Conservation (phyloP, 2,113 vertebrate genomes). For the Chitala chitala region DNA sequence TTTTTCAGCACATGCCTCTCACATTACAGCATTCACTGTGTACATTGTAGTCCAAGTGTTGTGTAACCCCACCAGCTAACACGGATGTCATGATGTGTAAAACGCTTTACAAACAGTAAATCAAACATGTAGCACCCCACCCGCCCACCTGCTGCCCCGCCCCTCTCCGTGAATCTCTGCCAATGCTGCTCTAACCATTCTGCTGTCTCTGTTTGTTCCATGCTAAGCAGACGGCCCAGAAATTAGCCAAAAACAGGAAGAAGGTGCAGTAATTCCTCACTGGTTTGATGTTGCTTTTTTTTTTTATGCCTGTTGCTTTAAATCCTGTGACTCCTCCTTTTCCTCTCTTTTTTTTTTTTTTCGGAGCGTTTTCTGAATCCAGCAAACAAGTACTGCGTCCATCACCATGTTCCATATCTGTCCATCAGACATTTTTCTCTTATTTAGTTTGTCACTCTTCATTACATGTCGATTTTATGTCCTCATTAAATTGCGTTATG, state of each 20-base stretch:
- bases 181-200: slow-evolving; percentile 73
- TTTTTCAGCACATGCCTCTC: background rate
- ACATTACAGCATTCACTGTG: slow-evolving; percentile 8
- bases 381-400: slow-evolving; percentile 53
- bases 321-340: slow-evolving; percentile 56
- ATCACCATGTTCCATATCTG: slow-evolving; percentile 51
- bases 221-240: slow-evolving; percentile 97
- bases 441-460: slow-evolving; percentile 61
- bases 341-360: slow-evolving; percentile 39
- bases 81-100: background rate
- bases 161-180: slow-evolving; percentile 20
- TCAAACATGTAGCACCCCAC: background rate
- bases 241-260: slow-evolving; percentile 97
- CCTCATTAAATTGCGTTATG: slow-evolving; percentile 6
- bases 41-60: background rate
- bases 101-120: background rate
- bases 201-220: slow-evolving; percentile 90
- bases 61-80: slow-evolving; percentile 11
- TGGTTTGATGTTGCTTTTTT: slow-evolving; percentile 37
- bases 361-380: slow-evolving; percentile 77
- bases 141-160: background rate
- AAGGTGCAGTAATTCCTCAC: slow-evolving; percentile 92
- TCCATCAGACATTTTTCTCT: slow-evolving; percentile 40
- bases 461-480: slow-evolving; percentile 55
- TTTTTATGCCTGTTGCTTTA: slow-evolving; percentile 28